Percentiles rank a stretch among this genome's conserved stretches.
Conservation (phyloP, 2,797 vertebrate species). For the Setipinna tenuifilis region DNA sequence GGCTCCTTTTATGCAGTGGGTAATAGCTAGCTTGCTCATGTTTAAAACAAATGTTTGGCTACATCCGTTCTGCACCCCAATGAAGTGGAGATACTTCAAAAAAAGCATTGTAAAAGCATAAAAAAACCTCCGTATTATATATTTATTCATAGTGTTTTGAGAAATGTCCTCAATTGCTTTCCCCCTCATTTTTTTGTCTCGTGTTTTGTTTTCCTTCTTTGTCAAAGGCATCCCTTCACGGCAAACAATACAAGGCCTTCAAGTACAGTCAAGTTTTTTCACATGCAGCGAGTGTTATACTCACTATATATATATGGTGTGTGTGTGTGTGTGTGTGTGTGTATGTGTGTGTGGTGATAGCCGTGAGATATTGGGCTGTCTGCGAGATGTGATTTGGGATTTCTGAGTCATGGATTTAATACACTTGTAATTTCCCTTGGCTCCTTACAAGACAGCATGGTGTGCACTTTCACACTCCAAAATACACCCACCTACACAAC, state of each 20-base stretch:
- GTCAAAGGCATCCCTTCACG: not conserved
- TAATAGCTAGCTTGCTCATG: not conserved
- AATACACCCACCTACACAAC: not conserved
- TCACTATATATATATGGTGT: not conserved
- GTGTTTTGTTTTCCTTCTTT: not conserved
- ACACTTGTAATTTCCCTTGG: constrained; percentile 11
- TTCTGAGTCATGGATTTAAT: constrained; percentile 20
- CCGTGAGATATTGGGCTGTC: not conserved
- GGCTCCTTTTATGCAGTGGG: not conserved
- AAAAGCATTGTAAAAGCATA: not conserved
- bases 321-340: no score
- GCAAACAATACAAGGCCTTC: not conserved
- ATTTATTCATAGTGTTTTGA: not conserved
- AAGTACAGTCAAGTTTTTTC: not conserved
- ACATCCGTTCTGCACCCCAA: not conserved
- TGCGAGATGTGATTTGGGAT: not conserved
- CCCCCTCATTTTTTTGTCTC: not conserved
- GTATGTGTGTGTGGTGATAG: not conserved
- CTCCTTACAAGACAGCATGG: not conserved
- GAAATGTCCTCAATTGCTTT: not conserved
- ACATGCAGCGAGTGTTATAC: no score
- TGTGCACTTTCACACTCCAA: not conserved
- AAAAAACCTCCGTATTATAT: no score
- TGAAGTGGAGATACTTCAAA: not conserved
- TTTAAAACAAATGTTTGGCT: not conserved